Evolutionary conservation across 2,888 invertebrate genomes (phyloP), one percentile per base, ranked within the genome.

Genomic region (Lissocephala sabroskyi): DNA sequence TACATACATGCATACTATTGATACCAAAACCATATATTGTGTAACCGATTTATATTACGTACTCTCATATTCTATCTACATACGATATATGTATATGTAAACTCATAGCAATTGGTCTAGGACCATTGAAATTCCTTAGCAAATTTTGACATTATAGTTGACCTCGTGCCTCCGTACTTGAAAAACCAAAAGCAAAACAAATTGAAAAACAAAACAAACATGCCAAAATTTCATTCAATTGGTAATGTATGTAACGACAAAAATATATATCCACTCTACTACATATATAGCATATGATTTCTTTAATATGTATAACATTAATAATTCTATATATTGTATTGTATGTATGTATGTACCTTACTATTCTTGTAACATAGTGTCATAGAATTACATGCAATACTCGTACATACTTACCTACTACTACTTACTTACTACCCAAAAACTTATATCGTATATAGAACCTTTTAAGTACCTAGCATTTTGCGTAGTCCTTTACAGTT

Each of bases 1-100:
- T 74, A 77, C 77, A 74, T 79, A 76, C 74, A 73, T 74, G 65
- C 79, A 79, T 73, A 44, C 7, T 7, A 23, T 23, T 7, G 11
- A 14, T 33, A 77, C 60, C 64, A 71, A 66, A 70, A 59, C 52
- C 76, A 74, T 78, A 41, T 28, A 74, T 74, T n/a, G n/a, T n/a
- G 75, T 75, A 71, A 77, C 56, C 73, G 65, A 68, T 67, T 52
- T 67, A 53, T 43, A 29, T 39, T n/a, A 39, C 14, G 11, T 35
- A 35, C 16, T 18, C 35, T 23, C 19, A 18, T 42, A 30, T 11
- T 39, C 41, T 41, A 14, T 13, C 3, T 36, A 36, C 2, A 23
- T 23, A 23, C 23, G 23, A 23, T 23, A 23, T 23, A 23, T 23
- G 7, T 23, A 64, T 70, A 67, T 70, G 62, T 66, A 53, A 45